phyloP scores from a whole-genome alignment of 2,113 vertebrate genomes.

The Lipophrys pholis region DNA sequence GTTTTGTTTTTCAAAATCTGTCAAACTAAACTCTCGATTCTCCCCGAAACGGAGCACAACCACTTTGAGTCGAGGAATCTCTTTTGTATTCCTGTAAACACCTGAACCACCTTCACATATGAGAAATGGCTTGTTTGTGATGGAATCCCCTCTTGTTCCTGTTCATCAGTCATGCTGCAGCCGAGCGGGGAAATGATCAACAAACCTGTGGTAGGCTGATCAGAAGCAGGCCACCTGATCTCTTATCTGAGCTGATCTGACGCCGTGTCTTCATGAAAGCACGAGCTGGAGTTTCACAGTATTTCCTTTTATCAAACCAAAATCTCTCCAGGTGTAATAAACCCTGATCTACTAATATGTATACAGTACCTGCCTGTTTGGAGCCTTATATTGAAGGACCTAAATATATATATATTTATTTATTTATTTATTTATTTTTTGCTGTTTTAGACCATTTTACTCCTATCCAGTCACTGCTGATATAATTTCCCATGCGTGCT shows the following conservation, averaged over 20 bases:
- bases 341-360: neutral
- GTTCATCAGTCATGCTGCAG: neutral
- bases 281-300: slow-evolving; percentile 28
- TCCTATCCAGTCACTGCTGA: too few species aligned
- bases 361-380: neutral
- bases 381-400: neutral
- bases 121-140: slow-evolving; percentile 32
- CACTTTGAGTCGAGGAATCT: slow-evolving; percentile 27
- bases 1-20: slow-evolving; percentile 90
- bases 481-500: too few species aligned
- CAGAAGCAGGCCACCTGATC: slow-evolving; percentile 8
- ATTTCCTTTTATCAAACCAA: slow-evolving; percentile 9
- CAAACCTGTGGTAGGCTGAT: slow-evolving; percentile 36
- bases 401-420: neutral
- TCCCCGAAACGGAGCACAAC: slow-evolving; percentile 24
- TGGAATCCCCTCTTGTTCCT: slow-evolving; percentile 30
- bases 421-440: too few species aligned
- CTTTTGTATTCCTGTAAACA: slow-evolving; percentile 49
- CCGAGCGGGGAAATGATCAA: slow-evolving; percentile 23
- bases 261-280: slow-evolving; percentile 30
- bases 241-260: slow-evolving; percentile 34
- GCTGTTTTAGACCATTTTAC: too few species aligned
- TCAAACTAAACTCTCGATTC: slow-evolving; percentile 34
- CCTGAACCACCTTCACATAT: slow-evolving; percentile 30
- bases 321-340: neutral